Base-by-base conservation (phyloP, 2,888 invertebrate species). In the Brachycybe producta region DNA sequence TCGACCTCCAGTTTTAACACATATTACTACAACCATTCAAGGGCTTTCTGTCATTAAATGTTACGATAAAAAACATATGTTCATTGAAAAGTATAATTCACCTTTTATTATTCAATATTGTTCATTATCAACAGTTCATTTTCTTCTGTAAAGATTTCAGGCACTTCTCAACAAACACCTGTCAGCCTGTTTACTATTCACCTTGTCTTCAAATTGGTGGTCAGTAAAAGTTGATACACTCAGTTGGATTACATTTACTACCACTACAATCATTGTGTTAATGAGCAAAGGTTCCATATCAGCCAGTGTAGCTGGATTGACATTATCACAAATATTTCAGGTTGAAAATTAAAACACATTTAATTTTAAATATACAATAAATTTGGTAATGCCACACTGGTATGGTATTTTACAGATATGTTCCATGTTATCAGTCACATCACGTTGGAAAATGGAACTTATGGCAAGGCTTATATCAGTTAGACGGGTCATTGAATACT, bases 11-110 rank as follows among this genome's bases (percentile, higher is more conserved):
- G 61, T 75, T 1, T 65, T 72, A 53, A 70, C 70, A 56, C 73
- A 73, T 59, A 62, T 75, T 21, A 64, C 69, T 3, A 66, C 71
- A 1, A 67, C 71, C 8, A 62, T 73, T 28, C 70, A 72, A 49
- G 74, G 74, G n/a, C 61, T 73, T 21, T 51, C 61, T 21, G 67
- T 69, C 15, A 72, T 75, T 39, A 65, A 71, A 54, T 70, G 73
- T 5, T 73, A 67, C 57, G 65, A 63, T 28, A 67, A 66, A 52
- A 62, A 65, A 43, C 57, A 62, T 2, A 61, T 67, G 39, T 70
- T 69, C 55, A 59, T 60, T 45, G 56, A 61, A 35, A 62, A 61
- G 66, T 68, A 55, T 54, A 28, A 27, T 7, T 27, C n/a, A 51
- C 19, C 28, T 28, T 39, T 11, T n/a, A n/a, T n/a, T n/a, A n/a